Evolutionary conservation across 2,797 vertebrate species (phyloP), one percentile per base, ranked within the genome.

Genomic region (Bradypus variegatus): DNA sequence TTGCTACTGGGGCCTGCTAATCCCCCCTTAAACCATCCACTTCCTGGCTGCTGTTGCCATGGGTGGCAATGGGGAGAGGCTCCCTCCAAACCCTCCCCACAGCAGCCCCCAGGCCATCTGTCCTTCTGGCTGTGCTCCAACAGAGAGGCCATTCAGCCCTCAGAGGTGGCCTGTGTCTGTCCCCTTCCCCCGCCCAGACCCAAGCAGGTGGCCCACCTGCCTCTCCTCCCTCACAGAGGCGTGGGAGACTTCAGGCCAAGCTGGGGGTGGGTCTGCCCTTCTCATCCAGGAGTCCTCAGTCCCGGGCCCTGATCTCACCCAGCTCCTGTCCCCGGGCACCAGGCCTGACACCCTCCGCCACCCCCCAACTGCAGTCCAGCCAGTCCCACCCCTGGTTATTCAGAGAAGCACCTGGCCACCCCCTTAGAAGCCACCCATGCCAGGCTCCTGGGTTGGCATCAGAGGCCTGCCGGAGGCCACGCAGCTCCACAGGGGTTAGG

Each of bases 81-180:
- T 83, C 83, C 29, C 18, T 55, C 89, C 6, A 0, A 53, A 73
- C 53, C 41, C 41, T 69, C 29, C 70, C 50, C 2, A 13, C 77
- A 72, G 53, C 31, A 1, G 85, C 72, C 78, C 65, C 86, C 73
- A 21, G 58, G 80, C 90, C 94, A 93, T 94, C 96, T 96, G 95
- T 90, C 89, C 90, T 50, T 50, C 50, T 65, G 25, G 62, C 84
- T 25, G 15, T 62, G 41, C 36, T 78, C 92, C 90, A 45, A 87
- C 77, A 86, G 73, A 78, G 53, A 92, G 48, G 69, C 91, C 86
- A 76, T 94, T 93, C 88, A 93, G 91, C 0, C 0, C n/a, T 64
- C 58, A 58, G 58, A 23, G 0, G 1, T 5, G 36, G 82, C 82
- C 77, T 48, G 36, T 31, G 81, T 89, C 85, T 77, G 2, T 41